Evolutionary conservation across 2,888 invertebrate species (phyloP), one percentile per base, ranked within the genome.

Genomic region (Meliscaeva auricollis): DNA sequence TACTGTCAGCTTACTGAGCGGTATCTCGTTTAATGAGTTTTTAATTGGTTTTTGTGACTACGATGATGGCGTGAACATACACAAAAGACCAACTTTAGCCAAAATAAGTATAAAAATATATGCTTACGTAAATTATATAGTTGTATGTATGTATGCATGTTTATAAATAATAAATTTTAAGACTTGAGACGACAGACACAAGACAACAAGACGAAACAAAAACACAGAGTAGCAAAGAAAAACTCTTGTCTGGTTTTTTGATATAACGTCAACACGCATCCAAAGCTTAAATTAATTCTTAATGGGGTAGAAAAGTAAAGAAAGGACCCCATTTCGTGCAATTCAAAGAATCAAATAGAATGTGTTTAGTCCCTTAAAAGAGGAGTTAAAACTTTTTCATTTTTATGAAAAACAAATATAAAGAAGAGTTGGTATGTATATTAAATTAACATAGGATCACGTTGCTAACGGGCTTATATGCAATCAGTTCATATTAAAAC

Each of bases 1-100:
- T 85, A 85, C 84, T 80, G 80, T 80, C 84, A 80, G 84, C 76
- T 80, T 85, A 80, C 84, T 76, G 80, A 80, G 80, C 80, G 80
- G 84, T 76, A 79, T 75, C 83, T 80, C 60, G 68, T 80, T 85
- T 80, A 85, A 85, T 85, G 84, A 85, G 84, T 85, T 85, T 85
- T 85, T 85, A 85, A 85, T 80, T 85, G 84, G 80, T 85, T 85
- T 85, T 85, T 76, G 58, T 74, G 52, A 79, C 46, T 70, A 58
- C 17, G 26, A 84, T 72, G 83, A 79, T 75, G 75, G 66, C 60
- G 74, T 66, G 79, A 83, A 74, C 62, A 83, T n/a, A n/a, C 54
- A 79, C 64, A 79, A 78, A 74, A 74, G 69, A 70, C 30, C 56
- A 78, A 83, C 78, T 79, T 64, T 79, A 74, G 74, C 69, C 74